A percentile compares a stretch with the other conserved stretches of the same genome.
phyloP scores from a whole-genome alignment of 1,140 invertebrate species.

The Trachymyrmex septentrionalis region DNA sequence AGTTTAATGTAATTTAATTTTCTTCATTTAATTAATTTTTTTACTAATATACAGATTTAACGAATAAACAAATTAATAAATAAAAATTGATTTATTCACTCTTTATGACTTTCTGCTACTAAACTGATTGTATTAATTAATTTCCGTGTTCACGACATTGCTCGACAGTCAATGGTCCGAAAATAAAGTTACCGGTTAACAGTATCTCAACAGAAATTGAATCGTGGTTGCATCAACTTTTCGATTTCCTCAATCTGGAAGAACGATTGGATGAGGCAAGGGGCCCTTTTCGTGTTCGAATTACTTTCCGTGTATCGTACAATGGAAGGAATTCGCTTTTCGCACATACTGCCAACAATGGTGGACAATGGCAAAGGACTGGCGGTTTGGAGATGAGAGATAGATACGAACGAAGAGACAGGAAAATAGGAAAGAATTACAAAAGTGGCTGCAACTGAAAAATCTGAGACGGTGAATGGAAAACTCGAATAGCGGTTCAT shows the following conservation, averaged over 20 bases:
- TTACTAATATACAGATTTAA: background rate
- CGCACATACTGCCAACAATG: slow-evolving; percentile 67
- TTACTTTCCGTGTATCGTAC: slow-evolving; percentile 69
- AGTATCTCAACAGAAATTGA: slow-evolving; percentile 59
- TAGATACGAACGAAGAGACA: slow-evolving; percentile 63
- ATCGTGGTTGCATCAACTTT: slow-evolving; percentile 65
- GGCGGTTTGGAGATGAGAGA: slow-evolving; percentile 60
- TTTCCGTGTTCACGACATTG: slow-evolving; percentile 27
- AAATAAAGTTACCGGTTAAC: slow-evolving; percentile 63
- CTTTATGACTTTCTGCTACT: too few relatives aligned
- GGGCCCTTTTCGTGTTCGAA: slow-evolving; percentile 67
- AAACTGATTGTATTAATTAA: slow-evolving; percentile 51
- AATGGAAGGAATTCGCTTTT: slow-evolving; percentile 74
- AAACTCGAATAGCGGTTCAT: slow-evolving; percentile 35
- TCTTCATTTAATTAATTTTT: background rate
- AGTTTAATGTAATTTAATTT: slow-evolving; percentile 1
- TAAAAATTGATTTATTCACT: background rate
- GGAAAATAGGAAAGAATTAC: slow-evolving; percentile 72
- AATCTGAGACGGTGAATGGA: slow-evolving; percentile 64
- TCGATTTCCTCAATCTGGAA: slow-evolving; percentile 69
- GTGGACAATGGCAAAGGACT: slow-evolving; percentile 69
- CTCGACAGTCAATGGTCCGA: slow-evolving; percentile 44
- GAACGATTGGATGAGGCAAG: slow-evolving; percentile 62
- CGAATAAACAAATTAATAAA: background rate
- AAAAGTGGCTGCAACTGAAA: slow-evolving; percentile 67